These are phyloP conservation scores for Petrocephalus sullivani DNA, from an alignment of 2,797 vertebrate species.

Conservation along the genomic window DNA sequence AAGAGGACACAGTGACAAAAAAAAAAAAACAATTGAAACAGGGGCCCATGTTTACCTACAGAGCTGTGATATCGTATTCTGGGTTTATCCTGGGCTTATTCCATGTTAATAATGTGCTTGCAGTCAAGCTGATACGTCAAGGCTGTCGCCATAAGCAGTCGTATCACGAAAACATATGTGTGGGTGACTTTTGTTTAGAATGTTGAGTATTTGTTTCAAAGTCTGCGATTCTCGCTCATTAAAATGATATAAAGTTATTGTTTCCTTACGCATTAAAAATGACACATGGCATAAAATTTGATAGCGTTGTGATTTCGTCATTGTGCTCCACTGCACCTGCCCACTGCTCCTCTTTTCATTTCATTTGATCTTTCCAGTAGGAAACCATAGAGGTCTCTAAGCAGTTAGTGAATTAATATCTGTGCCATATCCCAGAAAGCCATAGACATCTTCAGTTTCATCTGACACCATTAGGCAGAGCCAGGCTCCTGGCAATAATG, in stretches of 20 bases:
- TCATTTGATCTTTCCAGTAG: not conserved
- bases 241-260: not conserved
- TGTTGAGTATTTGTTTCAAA: not conserved
- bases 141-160: not conserved
- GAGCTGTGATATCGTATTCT: not conserved
- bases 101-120: not conserved
- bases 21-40: not conserved
- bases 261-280: not conserved
- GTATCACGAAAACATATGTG: not conserved
- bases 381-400: not conserved
- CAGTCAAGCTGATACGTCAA: not conserved
- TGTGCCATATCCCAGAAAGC: not conserved
- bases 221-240: not conserved
- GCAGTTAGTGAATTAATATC: slow-evolving; percentile 12
- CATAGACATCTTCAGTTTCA: not conserved
- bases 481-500: not conserved
- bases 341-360: not conserved
- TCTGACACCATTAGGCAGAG: not conserved
- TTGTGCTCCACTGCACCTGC: not conserved
- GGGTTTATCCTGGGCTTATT: not conserved
- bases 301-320: slow-evolving; percentile 9
- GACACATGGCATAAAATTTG: not conserved
- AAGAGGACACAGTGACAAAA: not conserved
- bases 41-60: not conserved
- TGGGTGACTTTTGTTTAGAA: not conserved